These are phyloP conservation scores for Heteractis magnifica DNA, from an alignment of 92 coral and sea anemone genomes.

Conservation along the genomic window DNA sequence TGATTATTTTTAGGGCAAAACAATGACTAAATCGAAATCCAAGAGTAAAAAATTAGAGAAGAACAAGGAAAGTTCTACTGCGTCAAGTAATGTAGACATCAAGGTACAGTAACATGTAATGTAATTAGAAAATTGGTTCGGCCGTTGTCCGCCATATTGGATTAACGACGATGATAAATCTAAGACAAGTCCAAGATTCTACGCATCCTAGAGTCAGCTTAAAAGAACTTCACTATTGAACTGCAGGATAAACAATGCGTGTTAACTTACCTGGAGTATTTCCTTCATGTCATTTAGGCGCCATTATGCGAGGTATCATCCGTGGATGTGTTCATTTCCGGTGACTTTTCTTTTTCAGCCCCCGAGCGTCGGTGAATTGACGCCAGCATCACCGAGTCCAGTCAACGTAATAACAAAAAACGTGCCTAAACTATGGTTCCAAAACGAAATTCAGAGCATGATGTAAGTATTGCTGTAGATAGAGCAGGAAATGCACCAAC, in stretches of 20 bases:
- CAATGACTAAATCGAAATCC: slow-evolving; percentile 92
- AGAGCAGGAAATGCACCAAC: slow-evolving; percentile 3
- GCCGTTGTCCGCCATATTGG: slow-evolving; percentile 72
- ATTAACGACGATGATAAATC: background rate
- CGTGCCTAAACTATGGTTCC: slow-evolving; percentile 90
- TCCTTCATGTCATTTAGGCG: slow-evolving; percentile 7
- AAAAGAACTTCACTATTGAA: slow-evolving; percentile 10
- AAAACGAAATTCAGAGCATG: slow-evolving; percentile 91
- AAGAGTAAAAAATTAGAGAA: slow-evolving; percentile 79
- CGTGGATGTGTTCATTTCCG: slow-evolving; percentile 62
- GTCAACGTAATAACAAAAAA: slow-evolving; percentile 61
- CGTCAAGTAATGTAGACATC: slow-evolving; percentile 44
- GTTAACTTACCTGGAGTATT: slow-evolving; percentile 14
- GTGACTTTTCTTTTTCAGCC: slow-evolving; percentile 58
- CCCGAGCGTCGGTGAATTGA: slow-evolving; percentile 59
- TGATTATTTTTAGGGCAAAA: no score
- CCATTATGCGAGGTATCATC: slow-evolving; percentile 11
- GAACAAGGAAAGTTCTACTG: slow-evolving; percentile 57
- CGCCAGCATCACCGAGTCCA: slow-evolving; percentile 75
- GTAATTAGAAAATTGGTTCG: slow-evolving; percentile 18
- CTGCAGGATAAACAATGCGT: slow-evolving; percentile 29
- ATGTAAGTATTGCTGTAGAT: slow-evolving; percentile 73
- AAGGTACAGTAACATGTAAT: slow-evolving; percentile 45
- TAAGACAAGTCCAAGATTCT: slow-evolving; percentile 2
- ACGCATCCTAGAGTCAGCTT: background rate